Conservation (phyloP, 2,888 invertebrate genomes). For the Tanytarsus gracilentus region DNA sequence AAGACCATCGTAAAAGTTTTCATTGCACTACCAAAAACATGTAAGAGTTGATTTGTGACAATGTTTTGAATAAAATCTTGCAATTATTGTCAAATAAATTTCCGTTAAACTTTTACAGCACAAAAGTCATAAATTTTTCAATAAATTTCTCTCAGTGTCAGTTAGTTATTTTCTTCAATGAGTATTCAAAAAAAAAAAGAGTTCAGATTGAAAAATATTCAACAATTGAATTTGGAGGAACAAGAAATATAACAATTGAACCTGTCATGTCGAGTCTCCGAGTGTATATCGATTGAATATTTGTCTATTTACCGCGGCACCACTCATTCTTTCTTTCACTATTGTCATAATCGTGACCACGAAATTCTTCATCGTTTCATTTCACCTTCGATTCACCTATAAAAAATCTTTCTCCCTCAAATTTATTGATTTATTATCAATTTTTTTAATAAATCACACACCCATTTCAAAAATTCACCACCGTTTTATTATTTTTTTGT, state of each 20-base stretch:
- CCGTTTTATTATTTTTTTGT: no score
- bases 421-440: slow-evolving; percentile 16
- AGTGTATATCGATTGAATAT: background rate
- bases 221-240: background rate
- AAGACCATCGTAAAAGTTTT: no score
- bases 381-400: background rate
- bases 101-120: background rate
- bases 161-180: background rate
- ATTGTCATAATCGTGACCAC: background rate
- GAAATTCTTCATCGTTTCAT: background rate
- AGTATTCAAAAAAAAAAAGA: background rate
- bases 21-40: no score
- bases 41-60: no score
- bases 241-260: slow-evolving; percentile 9
- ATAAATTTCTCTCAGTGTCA: background rate
- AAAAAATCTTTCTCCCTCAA: no score
- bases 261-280: slow-evolving; percentile 19
- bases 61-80: no score
- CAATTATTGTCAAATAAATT: no score
- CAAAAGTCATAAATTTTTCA: background rate
- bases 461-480: no score
- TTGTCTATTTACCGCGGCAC: background rate
- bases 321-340: background rate
- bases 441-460: slow-evolving; percentile 7
- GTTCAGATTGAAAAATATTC: background rate